Conservation (phyloP, 2,797 vertebrate genomes). For the Trachurus trachurus region DNA sequence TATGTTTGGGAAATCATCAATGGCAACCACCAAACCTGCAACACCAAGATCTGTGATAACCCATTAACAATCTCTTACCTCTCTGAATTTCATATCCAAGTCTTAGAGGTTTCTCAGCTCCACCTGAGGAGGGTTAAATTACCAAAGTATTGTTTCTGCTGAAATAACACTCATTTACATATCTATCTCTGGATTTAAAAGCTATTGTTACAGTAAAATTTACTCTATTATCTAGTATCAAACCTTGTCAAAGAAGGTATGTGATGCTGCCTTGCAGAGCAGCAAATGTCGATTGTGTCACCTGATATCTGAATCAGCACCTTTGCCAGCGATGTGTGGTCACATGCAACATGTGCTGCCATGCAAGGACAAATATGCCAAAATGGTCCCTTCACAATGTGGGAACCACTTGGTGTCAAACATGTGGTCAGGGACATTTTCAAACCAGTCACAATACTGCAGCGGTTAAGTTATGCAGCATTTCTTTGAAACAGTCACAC, state of each 20-base stretch:
- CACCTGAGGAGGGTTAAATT: background rate
- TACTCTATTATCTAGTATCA: background rate
- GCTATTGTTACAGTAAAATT: slow-evolving; percentile 5
- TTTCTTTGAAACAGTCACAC: slow-evolving; percentile 60
- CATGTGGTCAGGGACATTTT: slow-evolving; percentile 58
- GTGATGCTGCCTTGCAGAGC: slow-evolving; percentile 4
- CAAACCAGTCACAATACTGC: slow-evolving; percentile 24
- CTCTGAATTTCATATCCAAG: background rate
- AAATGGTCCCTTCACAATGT: slow-evolving; percentile 41
- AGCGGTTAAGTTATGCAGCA: slow-evolving; percentile 36
- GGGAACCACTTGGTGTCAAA: slow-evolving; percentile 37
- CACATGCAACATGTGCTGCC: slow-evolving; percentile 18
- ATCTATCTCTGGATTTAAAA: background rate
- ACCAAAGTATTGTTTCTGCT: background rate
- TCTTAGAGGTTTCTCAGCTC: background rate
- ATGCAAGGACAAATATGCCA: slow-evolving; percentile 31
- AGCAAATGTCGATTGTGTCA: slow-evolving; percentile 12
- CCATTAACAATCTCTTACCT: background rate
- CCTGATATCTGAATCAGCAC: slow-evolving; percentile 23
- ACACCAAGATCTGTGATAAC: background rate
- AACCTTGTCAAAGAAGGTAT: background rate
- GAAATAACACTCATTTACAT: background rate
- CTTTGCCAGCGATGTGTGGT: background rate
- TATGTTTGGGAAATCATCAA: background rate
- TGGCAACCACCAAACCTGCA: background rate